These are phyloP conservation scores for Cephus spinipes DNA, from an alignment of 2,888 invertebrate species.

Conservation along the genomic window DNA sequence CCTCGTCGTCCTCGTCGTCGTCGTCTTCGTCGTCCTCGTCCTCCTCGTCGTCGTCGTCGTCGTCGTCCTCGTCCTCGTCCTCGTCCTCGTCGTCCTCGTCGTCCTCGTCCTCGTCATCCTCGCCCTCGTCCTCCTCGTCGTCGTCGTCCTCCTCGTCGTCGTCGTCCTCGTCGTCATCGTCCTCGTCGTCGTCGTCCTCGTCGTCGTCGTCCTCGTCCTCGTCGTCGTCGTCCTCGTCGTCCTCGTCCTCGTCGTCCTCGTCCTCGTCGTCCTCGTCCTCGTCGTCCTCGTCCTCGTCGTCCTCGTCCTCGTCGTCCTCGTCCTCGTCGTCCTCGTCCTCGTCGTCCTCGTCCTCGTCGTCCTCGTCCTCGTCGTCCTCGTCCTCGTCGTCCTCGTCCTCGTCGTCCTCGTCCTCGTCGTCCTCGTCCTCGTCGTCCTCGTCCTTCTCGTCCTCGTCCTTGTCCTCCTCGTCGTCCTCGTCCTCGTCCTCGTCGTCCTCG, in stretches of 20 bases:
- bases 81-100: conserved; percentile 10
- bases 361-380: too few relatives aligned
- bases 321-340: not conserved
- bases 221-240: not conserved
- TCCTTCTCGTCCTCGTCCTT: too few relatives aligned
- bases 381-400: not conserved
- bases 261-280: too few relatives aligned
- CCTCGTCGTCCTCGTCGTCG: not conserved
- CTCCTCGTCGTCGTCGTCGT: not conserved
- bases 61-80: conserved; percentile 6
- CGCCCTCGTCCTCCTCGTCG: conserved; percentile 15
- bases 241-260: not conserved
- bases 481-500: too few relatives aligned
- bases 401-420: too few relatives aligned
- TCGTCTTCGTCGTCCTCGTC: too few relatives aligned
- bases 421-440: too few relatives aligned
- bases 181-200: not conserved
- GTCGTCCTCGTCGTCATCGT: conserved; percentile 1
- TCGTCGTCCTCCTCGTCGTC: not conserved
- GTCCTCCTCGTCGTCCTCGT: too few relatives aligned
- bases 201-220: not conserved
- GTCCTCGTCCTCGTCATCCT: too few relatives aligned
- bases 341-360: conserved; percentile 1
- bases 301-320: not conserved
- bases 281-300: not conserved